phyloP scores from a whole-genome alignment of 2,113 vertebrate genomes.

The Thamnophis sirtalis region DNA sequence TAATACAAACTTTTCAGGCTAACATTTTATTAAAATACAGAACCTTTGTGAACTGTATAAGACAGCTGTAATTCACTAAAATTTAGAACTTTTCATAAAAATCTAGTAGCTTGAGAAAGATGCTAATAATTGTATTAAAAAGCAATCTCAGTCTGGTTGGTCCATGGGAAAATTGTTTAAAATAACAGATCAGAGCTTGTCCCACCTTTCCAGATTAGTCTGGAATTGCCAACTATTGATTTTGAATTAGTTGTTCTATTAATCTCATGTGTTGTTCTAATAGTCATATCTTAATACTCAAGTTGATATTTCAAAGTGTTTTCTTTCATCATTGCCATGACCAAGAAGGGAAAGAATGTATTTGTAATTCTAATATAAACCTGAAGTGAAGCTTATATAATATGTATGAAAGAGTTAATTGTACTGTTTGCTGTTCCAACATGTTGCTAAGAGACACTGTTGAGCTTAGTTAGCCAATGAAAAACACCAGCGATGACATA shows the following conservation, averaged over 20 bases:
- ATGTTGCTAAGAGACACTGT: neutral
- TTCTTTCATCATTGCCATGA: neutral
- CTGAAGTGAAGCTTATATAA: neutral
- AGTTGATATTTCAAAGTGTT: neutral
- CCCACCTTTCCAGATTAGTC: neutral
- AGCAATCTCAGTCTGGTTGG: neutral
- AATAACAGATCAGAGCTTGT: neutral
- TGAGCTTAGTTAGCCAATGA: neutral
- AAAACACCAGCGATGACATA: neutral
- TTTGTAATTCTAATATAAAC: neutral
- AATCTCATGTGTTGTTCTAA: neutral
- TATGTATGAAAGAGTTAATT: neutral
- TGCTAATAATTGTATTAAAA: neutral
- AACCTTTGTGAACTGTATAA: neutral
- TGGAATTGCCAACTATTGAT: neutral
- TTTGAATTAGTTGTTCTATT: neutral
- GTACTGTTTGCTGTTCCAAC: neutral
- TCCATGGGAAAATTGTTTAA: neutral
- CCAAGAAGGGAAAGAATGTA: neutral
- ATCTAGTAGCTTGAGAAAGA: neutral
- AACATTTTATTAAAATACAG: neutral
- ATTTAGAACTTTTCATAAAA: neutral
- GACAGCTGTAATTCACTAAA: neutral
- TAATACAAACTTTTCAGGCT: neutral
- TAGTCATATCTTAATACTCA: neutral